Evolutionary conservation across 2,113 vertebrate genomes (phyloP).

Genomic region (Balaenoptera acutorostrata): DNA sequence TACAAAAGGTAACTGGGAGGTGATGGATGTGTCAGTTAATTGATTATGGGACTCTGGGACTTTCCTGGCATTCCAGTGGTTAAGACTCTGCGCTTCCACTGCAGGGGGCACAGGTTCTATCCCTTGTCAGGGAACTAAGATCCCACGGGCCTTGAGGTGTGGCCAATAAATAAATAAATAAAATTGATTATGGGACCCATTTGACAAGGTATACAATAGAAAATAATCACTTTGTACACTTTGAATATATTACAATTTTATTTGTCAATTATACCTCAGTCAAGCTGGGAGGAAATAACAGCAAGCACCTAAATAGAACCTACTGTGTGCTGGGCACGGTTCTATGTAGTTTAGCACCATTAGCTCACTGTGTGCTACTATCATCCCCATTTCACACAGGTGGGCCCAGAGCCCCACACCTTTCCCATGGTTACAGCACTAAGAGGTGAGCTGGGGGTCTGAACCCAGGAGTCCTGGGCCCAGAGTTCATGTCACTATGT

Average conservation of each 20-base stretch:
- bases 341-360: background rate
- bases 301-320: background rate
- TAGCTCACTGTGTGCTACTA: no score
- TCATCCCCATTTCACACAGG: background rate
- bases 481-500: background rate
- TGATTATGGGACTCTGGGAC: background rate
- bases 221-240: background rate
- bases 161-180: background rate
- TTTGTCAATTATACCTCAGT: background rate
- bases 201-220: background rate
- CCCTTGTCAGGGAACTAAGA: background rate
- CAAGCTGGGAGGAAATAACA: background rate
- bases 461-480: background rate
- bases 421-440: background rate
- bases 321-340: background rate
- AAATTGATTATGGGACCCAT: background rate
- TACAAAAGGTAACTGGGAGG: background rate
- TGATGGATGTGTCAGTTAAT: background rate
- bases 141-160: background rate
- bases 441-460: background rate
- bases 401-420: background rate
- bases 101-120: background rate
- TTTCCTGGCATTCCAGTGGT: background rate
- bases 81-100: background rate
- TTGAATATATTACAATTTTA: background rate